Evolutionary conservation across 2,888 invertebrate species (phyloP).

Genomic region (Dorcus parallelipipedus): DNA sequence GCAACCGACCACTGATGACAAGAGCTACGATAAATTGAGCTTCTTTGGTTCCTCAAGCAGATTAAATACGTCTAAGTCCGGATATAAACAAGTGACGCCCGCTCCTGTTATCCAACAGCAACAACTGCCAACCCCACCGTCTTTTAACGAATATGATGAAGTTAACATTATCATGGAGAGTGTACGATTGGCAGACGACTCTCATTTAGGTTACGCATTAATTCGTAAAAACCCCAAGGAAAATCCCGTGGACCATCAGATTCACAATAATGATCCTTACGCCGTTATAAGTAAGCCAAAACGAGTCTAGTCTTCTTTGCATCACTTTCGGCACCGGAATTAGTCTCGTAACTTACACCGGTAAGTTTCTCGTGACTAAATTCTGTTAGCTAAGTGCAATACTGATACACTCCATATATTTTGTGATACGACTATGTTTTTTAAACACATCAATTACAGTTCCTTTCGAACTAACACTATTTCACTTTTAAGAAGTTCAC

Average conservation of each 20-base stretch:
- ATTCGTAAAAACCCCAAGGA: conserved; percentile 64
- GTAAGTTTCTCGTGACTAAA: no score
- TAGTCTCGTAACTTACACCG: no score
- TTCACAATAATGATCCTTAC: conserved; percentile 75
- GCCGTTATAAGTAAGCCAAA: conserved; percentile 83
- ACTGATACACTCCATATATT: no score
- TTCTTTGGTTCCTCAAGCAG: conserved; percentile 77
- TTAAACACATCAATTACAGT: no score
- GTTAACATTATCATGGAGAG: conserved; percentile 63
- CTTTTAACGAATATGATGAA: conserved; percentile 74
- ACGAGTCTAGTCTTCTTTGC: conserved; percentile 60
- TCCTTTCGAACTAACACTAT: no score
- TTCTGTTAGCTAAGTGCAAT: no score
- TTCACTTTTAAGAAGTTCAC: no score
- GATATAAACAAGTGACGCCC: conserved; percentile 71
- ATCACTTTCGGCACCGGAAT: no score
- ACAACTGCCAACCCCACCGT: conserved; percentile 26
- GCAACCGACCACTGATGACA: conserved; percentile 37
- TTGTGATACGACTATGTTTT: no score
- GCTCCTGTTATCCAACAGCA: conserved; percentile 34
- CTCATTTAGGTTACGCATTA: conserved; percentile 75
- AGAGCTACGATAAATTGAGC: conserved; percentile 75
- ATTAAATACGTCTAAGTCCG: conserved; percentile 58
- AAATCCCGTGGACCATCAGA: conserved; percentile 60
- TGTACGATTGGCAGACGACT: conserved; percentile 74